Evolutionary conservation across 1,140 invertebrate species (phyloP).

Genomic region (Drepana arcuata): DNA sequence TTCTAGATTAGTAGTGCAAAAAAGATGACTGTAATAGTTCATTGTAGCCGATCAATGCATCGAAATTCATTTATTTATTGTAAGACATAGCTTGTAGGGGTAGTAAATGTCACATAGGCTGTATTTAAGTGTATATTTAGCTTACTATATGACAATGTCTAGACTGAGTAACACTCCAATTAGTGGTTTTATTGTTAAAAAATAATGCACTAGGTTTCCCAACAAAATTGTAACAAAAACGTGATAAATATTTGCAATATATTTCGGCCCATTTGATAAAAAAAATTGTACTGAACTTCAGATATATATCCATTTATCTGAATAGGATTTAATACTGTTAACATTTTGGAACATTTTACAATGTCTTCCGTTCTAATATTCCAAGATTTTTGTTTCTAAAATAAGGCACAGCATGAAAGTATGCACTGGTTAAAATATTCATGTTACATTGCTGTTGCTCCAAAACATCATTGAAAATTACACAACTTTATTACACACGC

Average conservation of each 20-base stretch:
- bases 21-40: slow-evolving; percentile 1
- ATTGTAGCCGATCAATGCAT: slow-evolving; percentile 21
- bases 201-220: slow-evolving; percentile 45
- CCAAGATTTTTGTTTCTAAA: too few relatives aligned
- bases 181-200: slow-evolving; percentile 30
- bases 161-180: slow-evolving; percentile 63
- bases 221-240: slow-evolving; percentile 35
- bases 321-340: too few relatives aligned
- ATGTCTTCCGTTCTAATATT: too few relatives aligned
- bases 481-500: too few relatives aligned
- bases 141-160: slow-evolving; percentile 57
- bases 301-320: slow-evolving; percentile 23
- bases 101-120: slow-evolving; percentile 37
- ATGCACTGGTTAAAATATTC: slow-evolving; percentile 35
- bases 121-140: slow-evolving; percentile 42
- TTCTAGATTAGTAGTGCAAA: too few relatives aligned
- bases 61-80: slow-evolving; percentile 36
- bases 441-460: slow-evolving; percentile 18
- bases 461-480: too few relatives aligned
- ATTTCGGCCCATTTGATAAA: slow-evolving; percentile 39
- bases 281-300: slow-evolving; percentile 41
- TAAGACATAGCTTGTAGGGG: slow-evolving; percentile 44
- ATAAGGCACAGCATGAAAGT: slow-evolving; percentile 8
- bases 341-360: too few relatives aligned
- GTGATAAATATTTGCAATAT: slow-evolving; percentile 34